These are phyloP conservation scores for Syngnathus floridae DNA, from an alignment of 2,113 vertebrate species.

Conservation along the genomic window DNA sequence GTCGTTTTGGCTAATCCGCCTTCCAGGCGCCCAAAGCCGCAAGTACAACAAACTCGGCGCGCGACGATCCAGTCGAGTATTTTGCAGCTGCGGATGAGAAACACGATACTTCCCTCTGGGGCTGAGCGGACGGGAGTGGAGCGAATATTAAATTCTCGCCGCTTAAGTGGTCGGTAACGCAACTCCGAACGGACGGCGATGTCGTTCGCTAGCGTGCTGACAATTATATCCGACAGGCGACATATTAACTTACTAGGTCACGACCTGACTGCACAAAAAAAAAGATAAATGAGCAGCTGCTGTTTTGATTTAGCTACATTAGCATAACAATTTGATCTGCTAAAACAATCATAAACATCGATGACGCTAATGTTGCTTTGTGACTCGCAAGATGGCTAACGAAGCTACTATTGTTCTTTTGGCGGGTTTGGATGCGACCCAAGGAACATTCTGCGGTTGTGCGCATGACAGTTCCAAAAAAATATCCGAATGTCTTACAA, in stretches of 20 bases:
- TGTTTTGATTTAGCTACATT: not conserved
- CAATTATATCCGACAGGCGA: not conserved
- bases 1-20: not conserved
- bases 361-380: not conserved
- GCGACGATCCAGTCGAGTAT: not conserved
- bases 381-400: not conserved
- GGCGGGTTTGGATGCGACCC: not conserved
- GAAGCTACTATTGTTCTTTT: not conserved
- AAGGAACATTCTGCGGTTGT: not conserved
- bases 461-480: not conserved
- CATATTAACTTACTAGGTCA: not conserved
- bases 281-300: not conserved
- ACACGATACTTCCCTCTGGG: constrained; percentile 4
- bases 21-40: constrained; percentile 5
- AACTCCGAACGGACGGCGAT: not conserved
- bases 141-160: constrained; percentile 5
- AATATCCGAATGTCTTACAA: not conserved
- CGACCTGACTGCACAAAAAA: not conserved
- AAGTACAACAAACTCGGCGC: constrained; percentile 1
- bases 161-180: constrained; percentile 1
- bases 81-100: constrained; percentile 7
- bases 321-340: too few species aligned
- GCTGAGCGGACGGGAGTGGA: not conserved
- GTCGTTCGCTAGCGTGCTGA: not conserved
- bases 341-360: not conserved